phyloP scores from a whole-genome alignment of 2,113 vertebrate species.

The Marcusenius ussheri region DNA sequence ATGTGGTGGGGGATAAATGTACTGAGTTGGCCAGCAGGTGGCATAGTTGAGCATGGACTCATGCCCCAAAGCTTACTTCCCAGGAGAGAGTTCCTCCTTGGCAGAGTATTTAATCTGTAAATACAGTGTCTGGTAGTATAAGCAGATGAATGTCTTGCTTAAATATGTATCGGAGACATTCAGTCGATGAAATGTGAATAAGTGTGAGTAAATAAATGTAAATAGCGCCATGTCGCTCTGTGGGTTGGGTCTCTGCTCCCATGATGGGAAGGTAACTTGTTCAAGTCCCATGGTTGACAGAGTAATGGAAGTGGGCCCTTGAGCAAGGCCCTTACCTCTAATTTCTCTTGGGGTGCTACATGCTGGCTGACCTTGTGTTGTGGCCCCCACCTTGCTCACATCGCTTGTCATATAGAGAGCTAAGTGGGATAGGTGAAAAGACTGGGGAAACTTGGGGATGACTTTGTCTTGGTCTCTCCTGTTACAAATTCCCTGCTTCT shows the following conservation, averaged over 20 bases:
- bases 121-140: background rate
- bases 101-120: background rate
- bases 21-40: background rate
- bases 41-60: background rate
- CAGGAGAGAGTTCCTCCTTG: background rate
- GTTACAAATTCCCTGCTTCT: background rate
- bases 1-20: background rate
- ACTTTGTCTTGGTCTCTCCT: background rate
- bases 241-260: background rate
- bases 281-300: background rate
- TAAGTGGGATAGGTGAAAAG: background rate
- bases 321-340: background rate
- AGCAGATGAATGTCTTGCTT: background rate
- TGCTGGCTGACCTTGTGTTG: background rate
- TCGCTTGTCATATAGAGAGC: background rate
- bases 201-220: background rate
- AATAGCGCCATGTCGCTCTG: background rate
- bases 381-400: background rate
- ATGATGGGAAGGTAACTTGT: background rate
- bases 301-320: background rate
- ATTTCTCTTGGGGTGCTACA: background rate
- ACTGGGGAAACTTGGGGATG: background rate
- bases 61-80: background rate
- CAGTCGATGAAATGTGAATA: background rate
- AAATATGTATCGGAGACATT: background rate